These are phyloP conservation scores for Saxidomus purpurata DNA, from an alignment of 1,140 invertebrate species.

Conservation along the genomic window DNA sequence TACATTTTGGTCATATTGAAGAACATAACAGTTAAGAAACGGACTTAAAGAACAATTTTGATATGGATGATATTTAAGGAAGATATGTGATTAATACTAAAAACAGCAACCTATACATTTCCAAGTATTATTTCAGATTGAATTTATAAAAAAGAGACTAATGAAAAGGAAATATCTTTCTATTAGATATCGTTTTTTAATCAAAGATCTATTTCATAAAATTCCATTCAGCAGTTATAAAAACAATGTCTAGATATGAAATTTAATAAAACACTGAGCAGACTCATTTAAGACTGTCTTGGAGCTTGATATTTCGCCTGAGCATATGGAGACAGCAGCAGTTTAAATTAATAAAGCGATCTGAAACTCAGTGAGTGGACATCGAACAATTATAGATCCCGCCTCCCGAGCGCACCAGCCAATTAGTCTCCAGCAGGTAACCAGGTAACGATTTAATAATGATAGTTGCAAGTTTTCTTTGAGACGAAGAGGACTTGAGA, in stretches of 20 bases:
- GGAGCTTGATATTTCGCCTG: background rate
- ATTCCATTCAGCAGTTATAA: too few relatives aligned
- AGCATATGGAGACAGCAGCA: background rate
- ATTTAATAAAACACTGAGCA: background rate
- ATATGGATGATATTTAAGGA: too few relatives aligned
- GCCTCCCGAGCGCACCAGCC: background rate
- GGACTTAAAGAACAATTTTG: too few relatives aligned
- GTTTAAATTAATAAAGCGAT: background rate
- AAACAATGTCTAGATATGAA: background rate
- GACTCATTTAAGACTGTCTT: background rate
- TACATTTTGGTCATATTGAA: too few relatives aligned
- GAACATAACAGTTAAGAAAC: too few relatives aligned
- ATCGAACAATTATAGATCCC: conserved; percentile 23
- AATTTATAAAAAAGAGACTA: too few relatives aligned
- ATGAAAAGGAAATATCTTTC: too few relatives aligned
- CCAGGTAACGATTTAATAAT: conserved; percentile 39
- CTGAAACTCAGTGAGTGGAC: conserved; percentile 17
- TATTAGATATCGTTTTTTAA: too few relatives aligned
- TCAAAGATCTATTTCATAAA: too few relatives aligned
- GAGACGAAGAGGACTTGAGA: background rate
- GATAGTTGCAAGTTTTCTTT: conserved; percentile 13
- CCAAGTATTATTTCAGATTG: too few relatives aligned
- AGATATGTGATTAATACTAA: too few relatives aligned
- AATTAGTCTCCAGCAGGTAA: conserved; percentile 23
- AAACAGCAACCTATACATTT: too few relatives aligned